Percentiles rank a stretch among this genome's conserved stretches.
These are phyloP conservation scores for Biston stratarius DNA, from an alignment of 2,888 invertebrate species.

Conservation along the genomic window DNA sequence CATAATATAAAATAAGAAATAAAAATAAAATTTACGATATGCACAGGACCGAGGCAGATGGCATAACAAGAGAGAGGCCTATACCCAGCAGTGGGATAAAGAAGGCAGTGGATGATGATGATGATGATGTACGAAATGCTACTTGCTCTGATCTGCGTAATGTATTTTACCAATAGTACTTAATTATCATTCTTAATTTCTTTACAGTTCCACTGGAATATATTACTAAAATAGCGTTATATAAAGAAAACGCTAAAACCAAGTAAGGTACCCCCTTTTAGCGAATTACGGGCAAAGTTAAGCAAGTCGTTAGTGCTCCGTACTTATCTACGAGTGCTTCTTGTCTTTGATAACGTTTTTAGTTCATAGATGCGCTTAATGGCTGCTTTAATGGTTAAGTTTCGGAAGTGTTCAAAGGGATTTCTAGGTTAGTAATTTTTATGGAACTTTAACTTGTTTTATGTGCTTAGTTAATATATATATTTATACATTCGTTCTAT, in stretches of 20 bases:
- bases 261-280: constrained; percentile 4
- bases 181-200: too few relatives aligned
- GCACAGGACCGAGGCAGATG: too few relatives aligned
- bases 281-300: constrained; percentile 28
- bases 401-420: constrained; percentile 3
- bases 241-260: neutral
- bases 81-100: too few relatives aligned
- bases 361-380: constrained; percentile 29
- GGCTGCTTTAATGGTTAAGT: constrained; percentile 18
- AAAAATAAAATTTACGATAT: too few relatives aligned
- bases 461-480: too few relatives aligned
- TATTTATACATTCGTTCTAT: too few relatives aligned
- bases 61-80: too few relatives aligned
- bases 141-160: too few relatives aligned
- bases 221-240: neutral
- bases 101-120: too few relatives aligned
- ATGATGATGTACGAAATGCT: too few relatives aligned
- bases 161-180: too few relatives aligned
- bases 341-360: constrained; percentile 31
- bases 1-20: too few relatives aligned
- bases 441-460: neutral
- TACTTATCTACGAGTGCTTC: constrained; percentile 23
- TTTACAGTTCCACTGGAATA: neutral
- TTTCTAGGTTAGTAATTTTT: neutral
- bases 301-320: constrained; percentile 23